Conservation (phyloP, 2,797 vertebrate genomes). For the Poeciliopsis turneri region DNA sequence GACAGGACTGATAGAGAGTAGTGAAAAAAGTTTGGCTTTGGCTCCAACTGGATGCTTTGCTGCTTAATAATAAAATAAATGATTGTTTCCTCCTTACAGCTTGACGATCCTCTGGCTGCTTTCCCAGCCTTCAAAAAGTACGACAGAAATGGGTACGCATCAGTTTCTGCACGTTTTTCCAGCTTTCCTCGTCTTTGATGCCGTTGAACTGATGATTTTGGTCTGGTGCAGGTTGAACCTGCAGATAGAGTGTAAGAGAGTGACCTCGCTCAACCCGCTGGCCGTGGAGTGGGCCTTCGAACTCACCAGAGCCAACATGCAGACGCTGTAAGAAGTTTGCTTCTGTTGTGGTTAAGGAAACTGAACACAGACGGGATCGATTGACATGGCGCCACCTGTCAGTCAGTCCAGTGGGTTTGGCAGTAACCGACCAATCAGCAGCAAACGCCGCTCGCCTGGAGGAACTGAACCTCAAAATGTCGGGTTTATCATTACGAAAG, state of each 20-base stretch:
- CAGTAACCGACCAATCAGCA: too few species aligned
- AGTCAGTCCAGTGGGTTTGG: too few species aligned
- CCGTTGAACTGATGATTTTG: background rate
- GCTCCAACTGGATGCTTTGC: background rate
- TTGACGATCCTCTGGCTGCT: slow-evolving; percentile 89
- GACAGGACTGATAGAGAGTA: too few species aligned
- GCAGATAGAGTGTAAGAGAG: slow-evolving; percentile 91
- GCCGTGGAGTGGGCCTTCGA: slow-evolving; percentile 94
- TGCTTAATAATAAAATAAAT: background rate
- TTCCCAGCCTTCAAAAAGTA: slow-evolving; percentile 97
- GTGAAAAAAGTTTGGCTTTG: background rate
- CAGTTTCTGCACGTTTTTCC: slow-evolving; percentile 9
- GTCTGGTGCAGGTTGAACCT: slow-evolving; percentile 85
- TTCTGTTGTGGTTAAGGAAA: background rate
- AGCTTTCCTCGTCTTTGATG: background rate
- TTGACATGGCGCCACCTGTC: too few species aligned
- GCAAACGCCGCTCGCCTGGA: too few species aligned
- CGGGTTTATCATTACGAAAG: too few species aligned
- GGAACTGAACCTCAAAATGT: too few species aligned
- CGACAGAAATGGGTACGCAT: slow-evolving; percentile 92
- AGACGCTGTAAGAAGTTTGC: slow-evolving; percentile 85
- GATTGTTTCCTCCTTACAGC: slow-evolving; percentile 72
- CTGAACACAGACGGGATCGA: background rate
- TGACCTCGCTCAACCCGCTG: slow-evolving; percentile 85
- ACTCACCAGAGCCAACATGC: slow-evolving; percentile 95